Evolutionary conservation across 2,888 invertebrate species (phyloP).

Genomic region (Caenorhabditis uteleia): DNA sequence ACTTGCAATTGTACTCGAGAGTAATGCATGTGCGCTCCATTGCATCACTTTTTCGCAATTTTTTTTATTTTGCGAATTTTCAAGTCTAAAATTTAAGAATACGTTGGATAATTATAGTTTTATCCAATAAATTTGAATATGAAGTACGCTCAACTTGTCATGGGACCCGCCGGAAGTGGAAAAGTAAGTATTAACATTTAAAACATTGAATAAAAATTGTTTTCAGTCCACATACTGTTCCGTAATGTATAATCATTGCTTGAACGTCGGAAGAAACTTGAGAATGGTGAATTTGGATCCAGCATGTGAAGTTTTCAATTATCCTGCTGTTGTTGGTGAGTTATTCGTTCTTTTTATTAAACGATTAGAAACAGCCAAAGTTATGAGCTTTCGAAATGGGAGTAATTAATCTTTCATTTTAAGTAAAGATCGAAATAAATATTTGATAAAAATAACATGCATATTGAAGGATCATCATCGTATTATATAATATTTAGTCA

Average conservation of each 20-base stretch:
- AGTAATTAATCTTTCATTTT: no score
- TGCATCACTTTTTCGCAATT: constrained; percentile 2
- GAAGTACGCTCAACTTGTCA: constrained; percentile 87
- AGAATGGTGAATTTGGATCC: constrained; percentile 91
- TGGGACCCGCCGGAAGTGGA: constrained; percentile 96
- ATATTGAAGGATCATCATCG: no score
- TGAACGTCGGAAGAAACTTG: constrained; percentile 77
- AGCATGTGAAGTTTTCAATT: constrained; percentile 94
- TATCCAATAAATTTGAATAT: no score
- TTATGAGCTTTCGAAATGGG: no score
- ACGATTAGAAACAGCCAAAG: neutral
- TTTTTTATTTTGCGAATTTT: constrained; percentile 8
- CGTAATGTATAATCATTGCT: constrained; percentile 81
- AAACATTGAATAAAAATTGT: neutral
- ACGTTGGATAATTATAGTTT: neutral
- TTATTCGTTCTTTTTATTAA: no score
- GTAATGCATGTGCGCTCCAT: constrained; percentile 15
- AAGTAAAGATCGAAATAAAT: no score
- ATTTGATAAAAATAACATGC: no score
- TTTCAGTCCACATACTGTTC: constrained; percentile 66
- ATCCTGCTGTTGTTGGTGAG: constrained; percentile 79
- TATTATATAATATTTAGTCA: no score
- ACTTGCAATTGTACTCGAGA: neutral
- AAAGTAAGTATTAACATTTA: constrained; percentile 78
- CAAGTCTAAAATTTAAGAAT: neutral